These are phyloP conservation scores for Cyclina sinensis DNA, from an alignment of 1,140 invertebrate species.

Conservation along the genomic window DNA sequence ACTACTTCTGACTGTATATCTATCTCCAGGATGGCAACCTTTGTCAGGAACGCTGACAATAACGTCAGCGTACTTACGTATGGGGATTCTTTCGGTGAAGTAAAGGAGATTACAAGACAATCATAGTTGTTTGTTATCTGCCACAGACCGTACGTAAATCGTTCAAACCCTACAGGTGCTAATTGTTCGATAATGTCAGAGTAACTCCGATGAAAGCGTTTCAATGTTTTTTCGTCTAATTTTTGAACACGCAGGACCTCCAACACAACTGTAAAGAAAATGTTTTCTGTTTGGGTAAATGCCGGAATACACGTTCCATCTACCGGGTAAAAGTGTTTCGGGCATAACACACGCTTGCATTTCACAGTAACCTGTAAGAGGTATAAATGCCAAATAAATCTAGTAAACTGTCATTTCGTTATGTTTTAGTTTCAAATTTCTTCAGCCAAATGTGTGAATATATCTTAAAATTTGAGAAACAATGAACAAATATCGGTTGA, in stretches of 20 bases:
- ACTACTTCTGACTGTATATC: neutral
- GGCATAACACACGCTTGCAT: neutral
- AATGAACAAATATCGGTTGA: too few species aligned
- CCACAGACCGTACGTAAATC: neutral
- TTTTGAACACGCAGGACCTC: neutral
- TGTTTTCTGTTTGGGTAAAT: neutral
- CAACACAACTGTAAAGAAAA: neutral
- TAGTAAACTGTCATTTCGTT: too few species aligned
- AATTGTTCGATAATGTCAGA: neutral
- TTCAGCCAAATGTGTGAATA: too few species aligned
- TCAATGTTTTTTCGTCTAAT: neutral
- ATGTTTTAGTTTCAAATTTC: too few species aligned
- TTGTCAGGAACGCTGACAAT: neutral
- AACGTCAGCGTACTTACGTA: neutral
- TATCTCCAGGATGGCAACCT: neutral
- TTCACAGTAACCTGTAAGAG: neutral
- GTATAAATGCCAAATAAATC: too few species aligned
- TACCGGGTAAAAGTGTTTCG: neutral
- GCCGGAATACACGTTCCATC: neutral
- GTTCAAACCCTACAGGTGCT: neutral
- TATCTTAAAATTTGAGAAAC: too few species aligned
- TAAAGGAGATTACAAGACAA: neutral
- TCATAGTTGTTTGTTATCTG: neutral
- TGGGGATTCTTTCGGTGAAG: neutral
- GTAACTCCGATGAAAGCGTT: neutral